Evolutionary conservation across 2,113 vertebrate genomes (phyloP), one percentile per base, ranked within the genome.

Genomic region (Zosterops lateralis): DNA sequence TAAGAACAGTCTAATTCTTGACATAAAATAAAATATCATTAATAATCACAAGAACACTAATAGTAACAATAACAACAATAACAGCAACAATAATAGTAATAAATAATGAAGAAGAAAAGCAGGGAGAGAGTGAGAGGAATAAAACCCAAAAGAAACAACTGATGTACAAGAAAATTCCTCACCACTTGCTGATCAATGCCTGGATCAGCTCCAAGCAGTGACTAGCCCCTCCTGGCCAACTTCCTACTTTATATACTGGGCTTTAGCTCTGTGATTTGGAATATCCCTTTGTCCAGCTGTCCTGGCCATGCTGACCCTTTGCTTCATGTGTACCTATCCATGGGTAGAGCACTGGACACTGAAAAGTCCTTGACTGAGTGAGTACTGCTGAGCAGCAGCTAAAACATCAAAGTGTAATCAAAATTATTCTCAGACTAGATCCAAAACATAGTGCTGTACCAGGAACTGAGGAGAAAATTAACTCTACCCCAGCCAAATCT

Each of bases 141-240:
- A 66, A 66, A 74, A 45, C 7, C 5, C 19, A 67, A 74, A 44
- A 45, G 10, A 60, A 66, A 12, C 8, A 58, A 51, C 6, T 26
- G 22, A n/a, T 11, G 12, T 19, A 45, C 8, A 45, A 58, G 12
- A 81, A 66, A 53, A 74, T 66, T 73, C 18, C 36, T 67, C 53
- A 45, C 22, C 28, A 40, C 10, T n/a, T 1, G 0, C 61, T 81
- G 45, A 7, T 15, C 0, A 0, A 67, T 53, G 29, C 16, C 19
- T 2, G 7, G 45, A 45, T 67, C 24, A 67, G 45, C 10, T 44
- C 18, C 34, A 88, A 38, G 28, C 4, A 38, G 13, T 38, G 44
- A n/a, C 31, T 36, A 81, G 10, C 13, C n/a, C 19, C 24, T 67
- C 38, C 38, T 67, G n/a, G 9, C 6, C n/a, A 61, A 10, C 24